These are phyloP conservation scores for Thoracochromis brauschi DNA, from an alignment of 2,113 vertebrate species.

Conservation along the genomic window DNA sequence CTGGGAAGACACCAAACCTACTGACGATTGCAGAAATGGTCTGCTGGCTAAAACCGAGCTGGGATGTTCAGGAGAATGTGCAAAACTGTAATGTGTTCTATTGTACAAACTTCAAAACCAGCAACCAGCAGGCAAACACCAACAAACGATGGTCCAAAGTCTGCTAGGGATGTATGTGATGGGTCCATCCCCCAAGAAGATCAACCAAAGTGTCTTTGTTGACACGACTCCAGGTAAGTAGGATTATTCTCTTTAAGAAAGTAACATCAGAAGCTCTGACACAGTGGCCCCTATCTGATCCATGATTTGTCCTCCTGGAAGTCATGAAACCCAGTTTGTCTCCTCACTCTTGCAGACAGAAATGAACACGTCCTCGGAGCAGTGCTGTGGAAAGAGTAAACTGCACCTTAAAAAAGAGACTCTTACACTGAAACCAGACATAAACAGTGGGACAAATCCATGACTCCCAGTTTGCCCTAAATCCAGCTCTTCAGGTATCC, in stretches of 20 bases:
- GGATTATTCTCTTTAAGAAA: not conserved
- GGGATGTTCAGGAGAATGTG: not conserved
- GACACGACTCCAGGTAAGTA: not conserved
- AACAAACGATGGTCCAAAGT: not conserved
- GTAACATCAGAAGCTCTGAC: not conserved
- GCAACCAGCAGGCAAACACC: not conserved
- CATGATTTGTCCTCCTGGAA: not conserved
- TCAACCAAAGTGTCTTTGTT: not conserved
- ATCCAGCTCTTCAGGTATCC: not conserved
- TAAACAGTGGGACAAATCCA: not conserved
- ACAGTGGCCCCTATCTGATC: not conserved
- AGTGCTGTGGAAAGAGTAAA: not conserved
- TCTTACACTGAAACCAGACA: not conserved
- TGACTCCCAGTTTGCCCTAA: not conserved
- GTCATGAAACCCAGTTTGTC: not conserved
- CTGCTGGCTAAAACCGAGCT: not conserved
- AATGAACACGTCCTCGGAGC: not conserved
- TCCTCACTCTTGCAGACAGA: not conserved
- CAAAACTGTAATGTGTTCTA: rapidly evolving
- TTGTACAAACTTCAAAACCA: not conserved
- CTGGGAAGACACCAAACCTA: not conserved
- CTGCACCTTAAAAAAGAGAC: not conserved
- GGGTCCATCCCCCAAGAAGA: not conserved
- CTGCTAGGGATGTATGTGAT: not conserved
- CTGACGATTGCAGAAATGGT: not conserved